These are phyloP conservation scores for Cynopterus sphinx DNA, from an alignment of 2,797 vertebrate genomes.

Conservation along the genomic window DNA sequence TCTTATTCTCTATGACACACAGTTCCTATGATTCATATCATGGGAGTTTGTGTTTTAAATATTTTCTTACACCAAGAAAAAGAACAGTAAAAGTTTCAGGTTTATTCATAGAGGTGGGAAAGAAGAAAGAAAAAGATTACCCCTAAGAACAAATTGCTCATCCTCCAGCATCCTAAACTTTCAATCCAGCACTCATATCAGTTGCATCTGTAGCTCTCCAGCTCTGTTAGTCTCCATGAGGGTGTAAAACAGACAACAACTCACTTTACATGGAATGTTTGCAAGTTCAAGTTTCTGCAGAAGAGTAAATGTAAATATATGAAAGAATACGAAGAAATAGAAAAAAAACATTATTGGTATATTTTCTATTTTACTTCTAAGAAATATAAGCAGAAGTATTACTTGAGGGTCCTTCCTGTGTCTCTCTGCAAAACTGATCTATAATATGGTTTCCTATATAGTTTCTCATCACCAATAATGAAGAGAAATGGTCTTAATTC, in stretches of 20 bases:
- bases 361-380: neutral
- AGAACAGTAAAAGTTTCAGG: neutral
- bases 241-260: neutral
- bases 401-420: neutral
- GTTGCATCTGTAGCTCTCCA: neutral
- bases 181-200: neutral
- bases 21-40: neutral
- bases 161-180: neutral
- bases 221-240: neutral
- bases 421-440: neutral
- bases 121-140: neutral
- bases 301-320: neutral
- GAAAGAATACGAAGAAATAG: neutral
- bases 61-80: neutral
- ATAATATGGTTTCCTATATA: neutral
- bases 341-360: neutral
- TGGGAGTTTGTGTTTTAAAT: neutral
- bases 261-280: neutral
- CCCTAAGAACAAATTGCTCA: neutral
- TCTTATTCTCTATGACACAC: slow-evolving; percentile 31
- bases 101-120: neutral
- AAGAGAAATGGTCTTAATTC: neutral
- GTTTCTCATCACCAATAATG: neutral
- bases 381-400: neutral
- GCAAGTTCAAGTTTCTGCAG: neutral